Evolutionary conservation across 2,113 vertebrate genomes (phyloP), one percentile per base, ranked within the genome.

Genomic region (Mus pahari): DNA sequence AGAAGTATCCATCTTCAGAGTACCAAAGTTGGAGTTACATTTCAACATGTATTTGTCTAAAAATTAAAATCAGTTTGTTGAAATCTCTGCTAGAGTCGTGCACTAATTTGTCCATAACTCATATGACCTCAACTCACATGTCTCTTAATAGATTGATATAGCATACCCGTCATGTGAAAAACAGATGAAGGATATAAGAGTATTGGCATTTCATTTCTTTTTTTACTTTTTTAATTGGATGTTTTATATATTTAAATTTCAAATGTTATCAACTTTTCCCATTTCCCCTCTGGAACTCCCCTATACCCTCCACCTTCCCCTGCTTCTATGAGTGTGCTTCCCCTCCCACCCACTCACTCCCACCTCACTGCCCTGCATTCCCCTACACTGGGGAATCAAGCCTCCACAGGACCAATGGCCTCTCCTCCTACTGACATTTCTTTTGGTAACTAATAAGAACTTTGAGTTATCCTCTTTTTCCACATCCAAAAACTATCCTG

Each of bases 381-480:
- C 17, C 16, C 55, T 58, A 58, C 55, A 58, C 55, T 58, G 55
- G 55, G 55, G 16, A 58, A 58, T 58, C 4, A 14, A 58, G 55
- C 55, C 55, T 58, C 19, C 16, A 58, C 55, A 58, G 55, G 55
- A 58, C 55, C 55, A 58, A 58, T 58, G 55, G 16, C 16, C 5
- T 60, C 60, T 22, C 20, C 60, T 24, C 19, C 19, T 87, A 55
- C 48, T 79, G 91, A 81, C 83, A 92, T 94, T 95, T 92, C 87
- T 86, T 95, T 87, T 13, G 33, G 90, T 42, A 73, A 92, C 92
- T 93, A 90, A 62, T 78, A 96, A 84, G 28, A 89, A 90, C 82
- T 83, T 81, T 60, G 50, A 48, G 79, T 92, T 94, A 90, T 73
- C 53, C n/a, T 55, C 53, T 89, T 97, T 87, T 31, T 90, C 73